A percentile compares a stretch with the other conserved stretches of the same genome.
Conservation (phyloP, 2,888 invertebrate genomes). For the Mythimna albipuncta region DNA sequence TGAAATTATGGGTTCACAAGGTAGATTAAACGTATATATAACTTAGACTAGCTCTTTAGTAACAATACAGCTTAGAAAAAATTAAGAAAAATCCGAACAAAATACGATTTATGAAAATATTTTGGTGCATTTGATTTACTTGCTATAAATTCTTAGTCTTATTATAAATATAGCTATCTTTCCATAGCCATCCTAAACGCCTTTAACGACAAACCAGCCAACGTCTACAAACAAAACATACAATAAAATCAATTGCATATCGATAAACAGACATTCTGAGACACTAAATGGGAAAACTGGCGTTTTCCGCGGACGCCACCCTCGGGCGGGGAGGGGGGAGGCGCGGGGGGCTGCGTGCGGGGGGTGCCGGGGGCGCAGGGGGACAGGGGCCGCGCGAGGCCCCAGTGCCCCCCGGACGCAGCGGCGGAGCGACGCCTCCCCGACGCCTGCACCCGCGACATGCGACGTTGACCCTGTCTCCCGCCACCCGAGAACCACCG, state of each 20-base stretch:
- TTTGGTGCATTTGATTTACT: not conserved
- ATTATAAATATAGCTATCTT: not conserved
- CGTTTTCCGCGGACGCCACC: conserved; percentile 84
- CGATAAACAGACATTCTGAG: conserved; percentile 76
- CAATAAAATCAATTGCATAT: conserved; percentile 76
- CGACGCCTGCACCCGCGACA: conserved; percentile 84
- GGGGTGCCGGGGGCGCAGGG: conserved; percentile 65
- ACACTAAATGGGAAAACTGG: conserved; percentile 86
- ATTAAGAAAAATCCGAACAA: not conserved
- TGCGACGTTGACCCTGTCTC: conserved; percentile 86
- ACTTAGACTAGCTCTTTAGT: not conserved
- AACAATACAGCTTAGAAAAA: not conserved
- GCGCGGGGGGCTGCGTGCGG: conserved; percentile 72
- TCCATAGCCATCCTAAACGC: conserved; percentile 18
- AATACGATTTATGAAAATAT: not conserved
- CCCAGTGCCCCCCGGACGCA: conserved; percentile 89
- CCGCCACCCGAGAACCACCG: conserved; percentile 86
- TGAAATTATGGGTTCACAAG: not conserved
- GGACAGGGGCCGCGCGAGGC: conserved; percentile 69
- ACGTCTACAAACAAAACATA: conserved; percentile 56
- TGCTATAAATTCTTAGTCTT: not conserved
- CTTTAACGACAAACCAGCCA: conserved; percentile 4
- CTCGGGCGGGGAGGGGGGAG: conserved; percentile 68
- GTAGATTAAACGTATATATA: not conserved
- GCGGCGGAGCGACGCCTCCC: conserved; percentile 90